Percentiles rank a stretch among this genome's conserved stretches.
Evolutionary conservation across 2,797 vertebrate genomes (phyloP).

Genomic region (Taenioides sp.): DNA sequence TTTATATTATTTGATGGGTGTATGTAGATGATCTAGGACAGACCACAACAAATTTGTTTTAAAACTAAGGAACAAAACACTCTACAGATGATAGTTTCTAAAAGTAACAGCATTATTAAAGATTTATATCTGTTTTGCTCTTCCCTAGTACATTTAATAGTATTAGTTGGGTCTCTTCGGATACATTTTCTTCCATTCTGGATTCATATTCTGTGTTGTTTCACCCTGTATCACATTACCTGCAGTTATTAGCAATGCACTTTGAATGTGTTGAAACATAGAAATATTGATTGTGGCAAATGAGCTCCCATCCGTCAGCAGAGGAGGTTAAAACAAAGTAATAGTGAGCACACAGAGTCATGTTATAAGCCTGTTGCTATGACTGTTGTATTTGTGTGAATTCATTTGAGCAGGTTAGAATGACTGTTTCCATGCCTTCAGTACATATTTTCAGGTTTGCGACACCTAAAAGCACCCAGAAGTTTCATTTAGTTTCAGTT

Average conservation of each 20-base stretch:
- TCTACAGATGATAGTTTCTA: not conserved
- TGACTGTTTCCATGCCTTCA: slow-evolving; percentile 10
- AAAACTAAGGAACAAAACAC: not conserved
- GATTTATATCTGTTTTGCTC: not conserved
- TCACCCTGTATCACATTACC: slow-evolving; percentile 3
- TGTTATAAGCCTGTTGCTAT: slow-evolving; percentile 14
- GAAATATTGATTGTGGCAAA: slow-evolving; percentile 3
- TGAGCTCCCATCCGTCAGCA: slow-evolving; percentile 6
- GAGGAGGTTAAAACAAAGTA: not conserved
- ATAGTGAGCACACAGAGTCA: not conserved
- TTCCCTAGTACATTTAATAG: not conserved
- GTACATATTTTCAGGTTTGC: slow-evolving; percentile 1
- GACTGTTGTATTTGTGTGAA: slow-evolving; percentile 8
- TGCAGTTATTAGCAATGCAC: not conserved
- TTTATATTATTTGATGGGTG: not conserved
- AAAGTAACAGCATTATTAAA: not conserved
- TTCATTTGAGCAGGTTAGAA: slow-evolving; percentile 11
- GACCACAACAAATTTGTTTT: not conserved
- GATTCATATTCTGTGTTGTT: not conserved
- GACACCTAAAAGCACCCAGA: not conserved
- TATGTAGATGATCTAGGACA: not conserved
- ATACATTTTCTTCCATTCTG: not conserved
- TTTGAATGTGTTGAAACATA: not conserved
- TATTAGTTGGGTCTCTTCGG: not conserved
- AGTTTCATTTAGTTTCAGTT: slow-evolving; percentile 17